These are phyloP conservation scores for Troides aeacus DNA, from an alignment of 2,888 invertebrate species.

Conservation along the genomic window DNA sequence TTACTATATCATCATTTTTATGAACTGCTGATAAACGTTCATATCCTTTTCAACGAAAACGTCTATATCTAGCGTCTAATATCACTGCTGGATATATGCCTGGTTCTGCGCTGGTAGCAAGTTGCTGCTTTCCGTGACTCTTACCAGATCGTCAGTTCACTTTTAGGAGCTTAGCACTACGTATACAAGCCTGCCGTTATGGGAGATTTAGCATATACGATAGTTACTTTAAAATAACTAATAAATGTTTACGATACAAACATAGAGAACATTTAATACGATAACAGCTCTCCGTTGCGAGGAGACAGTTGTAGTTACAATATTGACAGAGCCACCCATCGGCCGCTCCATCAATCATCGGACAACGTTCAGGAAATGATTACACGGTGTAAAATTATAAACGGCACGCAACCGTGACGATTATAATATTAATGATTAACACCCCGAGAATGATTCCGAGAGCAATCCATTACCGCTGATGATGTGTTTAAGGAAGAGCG, in stretches of 20 bases:
- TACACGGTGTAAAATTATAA: conserved; percentile 27
- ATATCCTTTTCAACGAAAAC: no score
- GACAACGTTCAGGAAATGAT: conserved; percentile 27
- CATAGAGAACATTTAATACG: background rate
- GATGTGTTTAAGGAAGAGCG: conserved; percentile 32
- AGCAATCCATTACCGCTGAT: conserved; percentile 26
- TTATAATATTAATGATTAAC: conserved; percentile 24
- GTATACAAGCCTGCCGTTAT: no score
- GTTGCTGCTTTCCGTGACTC: no score
- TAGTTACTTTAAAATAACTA: no score
- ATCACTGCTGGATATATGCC: no score
- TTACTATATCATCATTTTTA: no score
- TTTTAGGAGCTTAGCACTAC: no score
- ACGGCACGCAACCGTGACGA: conserved; percentile 19
- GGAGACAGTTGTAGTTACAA: conserved; percentile 14
- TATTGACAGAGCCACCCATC: conserved; percentile 20
- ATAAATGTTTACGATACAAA: background rate
- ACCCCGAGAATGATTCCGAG: conserved; percentile 7
- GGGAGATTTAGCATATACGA: no score
- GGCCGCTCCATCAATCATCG: conserved; percentile 12
- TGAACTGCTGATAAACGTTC: no score
- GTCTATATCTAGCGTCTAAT: no score
- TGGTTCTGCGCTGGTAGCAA: no score
- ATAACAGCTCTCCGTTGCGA: background rate
- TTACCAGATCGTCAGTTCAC: no score